Evolutionary conservation across 1,140 invertebrate genomes (phyloP), one percentile per base, ranked within the genome.

Genomic region (Whitmania pigra): DNA sequence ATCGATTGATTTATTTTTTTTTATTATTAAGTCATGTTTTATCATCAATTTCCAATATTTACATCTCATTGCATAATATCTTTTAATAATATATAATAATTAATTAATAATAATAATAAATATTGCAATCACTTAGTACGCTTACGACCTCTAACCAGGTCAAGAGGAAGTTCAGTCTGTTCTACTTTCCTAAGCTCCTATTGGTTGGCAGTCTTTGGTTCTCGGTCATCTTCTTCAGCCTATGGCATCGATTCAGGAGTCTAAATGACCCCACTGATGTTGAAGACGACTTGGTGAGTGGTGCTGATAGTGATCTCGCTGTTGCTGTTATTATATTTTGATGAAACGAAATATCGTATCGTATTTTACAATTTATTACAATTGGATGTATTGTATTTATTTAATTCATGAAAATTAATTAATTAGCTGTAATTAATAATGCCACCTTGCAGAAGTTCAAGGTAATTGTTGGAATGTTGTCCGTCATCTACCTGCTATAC

Each of bases 101-200:
- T 49, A 15, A 49, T 49, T 4, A 27, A 63, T 17, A 31, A 17
- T 63, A 63, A 63, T 63, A 20, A 27, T 63, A 63, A 63, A 15
- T n/a, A 63, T n/a, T 63, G 1, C 11, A 25, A 25, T 63, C 29
- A n/a, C 18, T 13, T 72, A 11, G 22, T 53, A 17, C 63, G 29
- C 55, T 73, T 55, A 70, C 67, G 27, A 72, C 29, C 75, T 60
- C 63, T 85, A 85, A 49, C 69, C 80, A 93, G 90, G 94, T 93
- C 79, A 91, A 94, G 80, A 84, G 93, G 75, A 84, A 87, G 73
- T 88, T 94, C 72, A 77, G 89, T 15, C 88, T 88, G 53, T 98
- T 97, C 82, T 97, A 97, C 82, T 79, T 93, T 68, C 90, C 92
- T 53, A 98, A 98, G 85, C 77, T 94, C 20, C 81, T 94, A 53